Evolutionary conservation across 2,113 vertebrate genomes (phyloP), one percentile per base, ranked within the genome.

Genomic region (Lepus europaeus): DNA sequence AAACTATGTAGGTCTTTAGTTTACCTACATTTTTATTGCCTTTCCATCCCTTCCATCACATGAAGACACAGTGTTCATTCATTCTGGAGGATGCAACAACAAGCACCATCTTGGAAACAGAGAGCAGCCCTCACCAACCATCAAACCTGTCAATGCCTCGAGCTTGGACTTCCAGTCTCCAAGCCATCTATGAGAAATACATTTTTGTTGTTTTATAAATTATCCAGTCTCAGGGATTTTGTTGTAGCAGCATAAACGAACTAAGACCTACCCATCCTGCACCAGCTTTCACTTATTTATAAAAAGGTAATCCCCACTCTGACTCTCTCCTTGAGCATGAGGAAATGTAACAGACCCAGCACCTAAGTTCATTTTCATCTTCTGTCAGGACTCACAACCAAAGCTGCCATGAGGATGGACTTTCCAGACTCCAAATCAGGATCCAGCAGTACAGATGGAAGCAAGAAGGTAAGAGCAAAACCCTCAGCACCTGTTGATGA

Each of bases 371-470:
- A 90, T 56, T 74, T 68, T 81, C 81, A 78, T 85, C n/a, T 74
- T 89, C 53, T 93, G 31, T 61, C 51, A 92, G 84, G 29, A 78
- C 31, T 51, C 25, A 56, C 36, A 94, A 56, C 31, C 31, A n/a
- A 96, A 77, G 95, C 27, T 87, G 11, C 33, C 22, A 49, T 61
- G 19, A 96, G 33, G 23, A 85, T 74, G n/a, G 27, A 76, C 79
- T 81, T 70, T 49, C 51, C 6, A 56, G 27, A 10, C 13, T n/a
- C 12, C 31, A 79, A 78, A 92, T 0, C 64, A 87, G 56, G 36
- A 64, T 33, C 27, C 20, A 87, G 68, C 9, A 84, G 9, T 78
- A 5, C 69, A 95, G 69, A 59, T n/a, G 45, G 27, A 89, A 93
- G 19, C 31, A 91, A 88, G n/a, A 49, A 69, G 3, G 31, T 59